Evolutionary conservation across 1,140 invertebrate genomes (phyloP), one percentile per base, ranked within the genome.

Genomic region (Penaeus vannamei): DNA sequence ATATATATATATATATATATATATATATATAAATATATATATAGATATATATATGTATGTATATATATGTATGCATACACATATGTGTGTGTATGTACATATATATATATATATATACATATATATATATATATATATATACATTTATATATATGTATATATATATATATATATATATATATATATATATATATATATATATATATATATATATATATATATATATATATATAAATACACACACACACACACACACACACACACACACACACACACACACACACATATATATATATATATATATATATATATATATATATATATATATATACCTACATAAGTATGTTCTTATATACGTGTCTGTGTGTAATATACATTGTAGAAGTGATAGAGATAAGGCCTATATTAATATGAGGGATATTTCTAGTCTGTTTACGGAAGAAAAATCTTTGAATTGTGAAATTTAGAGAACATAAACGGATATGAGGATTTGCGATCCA

Each of bases 81-180:
- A 69, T 29, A 69, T 5, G 20, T 29, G 20, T 29, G 20, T 29
- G 20, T 29, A 69, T 29, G 20, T 29, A 69, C 20, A 69, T 29
- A 69, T 69, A 69, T 22, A 69, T 69, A 69, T 29, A 69, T 17
- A 69, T 32, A 69, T 32, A 69, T 32, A 69, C 17, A n/a, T 32
- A 69, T 32, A 69, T 32, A 69, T 32, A 69, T 69, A 69, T n/a
- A 69, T 69, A 69, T 32, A 69, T 17, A 69, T 32, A 69, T 32
- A 69, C 17, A 69, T 32, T n/a, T 32, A 69, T 32, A 12, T 32
- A 69, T 32, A 69, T 69, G 3, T n/a, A 69, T 69, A 69, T 69
- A 69, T n/a, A 69, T 69, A 69, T 69, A 69, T 69, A 69, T 69
- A 69, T 69, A n/a, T 69, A 69, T 69, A 69, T 69, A 69, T 69